A percentile compares a stretch with the other conserved stretches of the same genome.
Evolutionary conservation across 2,888 invertebrate species (phyloP).

Genomic region (Slavum lentiscoides): DNA sequence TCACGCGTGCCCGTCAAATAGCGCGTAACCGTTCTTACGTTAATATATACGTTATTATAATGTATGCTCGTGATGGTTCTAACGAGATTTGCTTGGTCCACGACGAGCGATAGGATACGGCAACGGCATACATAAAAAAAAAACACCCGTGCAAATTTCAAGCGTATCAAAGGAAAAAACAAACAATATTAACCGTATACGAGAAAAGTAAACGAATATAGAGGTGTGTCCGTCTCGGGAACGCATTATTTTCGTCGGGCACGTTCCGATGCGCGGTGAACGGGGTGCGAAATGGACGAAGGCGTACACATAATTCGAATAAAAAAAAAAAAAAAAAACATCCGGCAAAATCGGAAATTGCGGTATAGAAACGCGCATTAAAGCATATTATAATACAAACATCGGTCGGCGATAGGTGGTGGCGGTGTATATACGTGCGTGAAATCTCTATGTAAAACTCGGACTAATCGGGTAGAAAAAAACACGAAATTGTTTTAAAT

Average conservation of each 20-base stretch:
- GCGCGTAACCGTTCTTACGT: conserved; percentile 33
- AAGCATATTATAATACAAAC: conserved; percentile 14
- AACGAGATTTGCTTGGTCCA: conserved; percentile 8
- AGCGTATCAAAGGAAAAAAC: background rate
- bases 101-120: background rate
- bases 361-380: background rate
- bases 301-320: background rate
- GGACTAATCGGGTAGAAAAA: background rate
- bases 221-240: background rate
- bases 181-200: background rate
- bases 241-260: background rate
- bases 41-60: background rate
- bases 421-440: conserved; percentile 30
- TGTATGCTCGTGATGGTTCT: background rate
- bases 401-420: background rate
- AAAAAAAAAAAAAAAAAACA: conserved; percentile 8
- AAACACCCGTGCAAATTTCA: conserved; percentile 12
- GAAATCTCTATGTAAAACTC: conserved; percentile 15
- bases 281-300: conserved; percentile 12
- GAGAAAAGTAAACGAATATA: background rate
- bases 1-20: conserved; percentile 48
- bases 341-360: conserved; percentile 44
- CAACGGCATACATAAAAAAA: background rate
- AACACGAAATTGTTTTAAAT: background rate
- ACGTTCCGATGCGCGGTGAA: background rate